Evolutionary conservation across 53 echinoderm and acorn worm species (phyloP).

Genomic region (Apostichopus leukothele): DNA sequence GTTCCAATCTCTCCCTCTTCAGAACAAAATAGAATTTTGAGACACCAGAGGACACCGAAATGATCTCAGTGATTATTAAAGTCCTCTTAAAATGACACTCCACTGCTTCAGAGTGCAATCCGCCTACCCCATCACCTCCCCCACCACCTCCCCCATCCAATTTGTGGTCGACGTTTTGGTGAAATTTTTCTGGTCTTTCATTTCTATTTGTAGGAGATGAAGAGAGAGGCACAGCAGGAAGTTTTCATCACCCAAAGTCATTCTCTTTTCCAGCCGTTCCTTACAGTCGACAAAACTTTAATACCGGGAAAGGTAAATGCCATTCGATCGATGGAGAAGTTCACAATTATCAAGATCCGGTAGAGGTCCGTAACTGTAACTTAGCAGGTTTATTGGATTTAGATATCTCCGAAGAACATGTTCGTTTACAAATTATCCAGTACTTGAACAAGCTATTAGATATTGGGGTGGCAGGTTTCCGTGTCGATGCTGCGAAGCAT

Average conservation of each 20-base stretch:
- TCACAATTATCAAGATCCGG: constrained; percentile 16
- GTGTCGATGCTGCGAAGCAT: constrained; percentile 87
- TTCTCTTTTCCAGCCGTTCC: constrained; percentile 65
- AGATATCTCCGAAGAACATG: constrained; percentile 1
- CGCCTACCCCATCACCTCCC: too few species aligned
- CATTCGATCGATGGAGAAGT: constrained; percentile 43
- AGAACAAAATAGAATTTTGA: too few species aligned
- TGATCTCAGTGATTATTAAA: too few species aligned
- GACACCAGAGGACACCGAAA: too few species aligned
- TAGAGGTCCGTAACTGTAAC: constrained; percentile 54
- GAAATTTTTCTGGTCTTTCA: too few species aligned
- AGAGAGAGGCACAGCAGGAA: constrained; percentile 16
- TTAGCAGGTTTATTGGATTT: constrained; percentile 50
- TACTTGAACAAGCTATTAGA: constrained; percentile 76
- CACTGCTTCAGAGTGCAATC: too few species aligned
- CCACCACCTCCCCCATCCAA: too few species aligned
- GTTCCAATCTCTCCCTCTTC: too few species aligned
- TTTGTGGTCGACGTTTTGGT: too few species aligned
- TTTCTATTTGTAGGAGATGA: background rate
- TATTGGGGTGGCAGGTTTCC: constrained; percentile 86
- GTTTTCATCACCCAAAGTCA: background rate
- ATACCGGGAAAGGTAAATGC: constrained; percentile 66
- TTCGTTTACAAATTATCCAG: constrained; percentile 48
- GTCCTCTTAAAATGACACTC: too few species aligned
- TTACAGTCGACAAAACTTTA: constrained; percentile 69